A percentile compares a stretch with the other conserved stretches of the same genome.
phyloP scores from a whole-genome alignment of 2,113 vertebrate genomes.

The Piprites chloris region DNA sequence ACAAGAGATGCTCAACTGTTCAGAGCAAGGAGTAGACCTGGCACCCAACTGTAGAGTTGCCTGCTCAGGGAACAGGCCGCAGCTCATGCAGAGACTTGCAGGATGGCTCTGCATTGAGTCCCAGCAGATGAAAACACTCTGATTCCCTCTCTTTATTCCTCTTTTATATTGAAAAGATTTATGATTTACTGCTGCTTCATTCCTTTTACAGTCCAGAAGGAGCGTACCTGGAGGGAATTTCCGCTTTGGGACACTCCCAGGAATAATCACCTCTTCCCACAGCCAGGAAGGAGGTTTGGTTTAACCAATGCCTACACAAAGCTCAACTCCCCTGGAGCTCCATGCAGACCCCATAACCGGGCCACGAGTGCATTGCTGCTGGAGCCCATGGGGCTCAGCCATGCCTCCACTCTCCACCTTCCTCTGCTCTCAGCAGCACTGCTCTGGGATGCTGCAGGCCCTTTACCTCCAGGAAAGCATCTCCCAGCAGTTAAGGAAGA shows the following conservation, averaged over 20 bases:
- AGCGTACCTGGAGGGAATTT: neutral
- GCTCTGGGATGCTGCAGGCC: neutral
- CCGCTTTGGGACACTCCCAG: neutral
- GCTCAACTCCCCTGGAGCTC: neutral
- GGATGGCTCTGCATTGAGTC: neutral
- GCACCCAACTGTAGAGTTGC: neutral
- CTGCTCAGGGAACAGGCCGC: neutral
- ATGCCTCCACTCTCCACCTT: neutral
- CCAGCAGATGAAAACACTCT: neutral
- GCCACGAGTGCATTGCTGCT: rapidly evolving
- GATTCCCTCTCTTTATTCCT: neutral
- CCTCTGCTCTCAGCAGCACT: neutral
- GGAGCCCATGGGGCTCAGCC: neutral
- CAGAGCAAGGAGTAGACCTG: neutral
- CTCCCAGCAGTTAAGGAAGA: neutral
- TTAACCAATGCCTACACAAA: neutral
- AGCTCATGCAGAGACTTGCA: neutral
- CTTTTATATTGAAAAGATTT: neutral
- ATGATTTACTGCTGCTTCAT: neutral
- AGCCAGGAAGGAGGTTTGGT: neutral
- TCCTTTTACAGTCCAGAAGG: neutral
- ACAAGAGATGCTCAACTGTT: neutral
- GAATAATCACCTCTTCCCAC: neutral
- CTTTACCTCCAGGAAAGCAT: neutral
- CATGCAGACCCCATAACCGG: neutral